Evolutionary conservation across 2,888 invertebrate genomes (phyloP).

Genomic region (Glyphotaelius pellucidus): DNA sequence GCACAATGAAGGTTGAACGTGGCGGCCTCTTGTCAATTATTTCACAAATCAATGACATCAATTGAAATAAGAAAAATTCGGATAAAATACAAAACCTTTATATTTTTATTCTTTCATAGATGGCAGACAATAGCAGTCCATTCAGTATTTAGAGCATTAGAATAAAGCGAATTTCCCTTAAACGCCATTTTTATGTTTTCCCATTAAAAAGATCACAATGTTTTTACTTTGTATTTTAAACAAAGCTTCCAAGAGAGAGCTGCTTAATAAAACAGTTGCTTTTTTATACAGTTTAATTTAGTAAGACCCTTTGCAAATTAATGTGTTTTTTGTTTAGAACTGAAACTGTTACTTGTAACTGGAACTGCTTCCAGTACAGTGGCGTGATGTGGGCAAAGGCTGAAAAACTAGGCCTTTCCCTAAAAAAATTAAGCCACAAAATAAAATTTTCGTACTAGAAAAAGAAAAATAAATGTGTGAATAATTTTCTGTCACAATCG

Average conservation of each 20-base stretch:
- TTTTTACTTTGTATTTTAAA: conserved; percentile 2
- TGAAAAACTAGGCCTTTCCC: no score
- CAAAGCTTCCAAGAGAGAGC: neutral
- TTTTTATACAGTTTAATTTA: conserved; percentile 14
- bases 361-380: neutral
- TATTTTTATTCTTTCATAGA: neutral
- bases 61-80: neutral
- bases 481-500: no score
- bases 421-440: no score
- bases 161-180: neutral
- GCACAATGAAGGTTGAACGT: neutral
- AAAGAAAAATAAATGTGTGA: no score
- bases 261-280: neutral
- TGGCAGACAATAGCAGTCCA: neutral
- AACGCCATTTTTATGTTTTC: neutral
- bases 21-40: neutral
- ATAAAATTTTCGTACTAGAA: no score
- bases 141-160: neutral
- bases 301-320: neutral
- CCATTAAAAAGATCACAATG: neutral
- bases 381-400: no score
- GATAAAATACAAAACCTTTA: neutral
- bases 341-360: neutral
- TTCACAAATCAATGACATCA: neutral
- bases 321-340: neutral